Evolutionary conservation across 2,888 invertebrate genomes (phyloP), one percentile per base, ranked within the genome.

Genomic region (Thera obeliscata): DNA sequence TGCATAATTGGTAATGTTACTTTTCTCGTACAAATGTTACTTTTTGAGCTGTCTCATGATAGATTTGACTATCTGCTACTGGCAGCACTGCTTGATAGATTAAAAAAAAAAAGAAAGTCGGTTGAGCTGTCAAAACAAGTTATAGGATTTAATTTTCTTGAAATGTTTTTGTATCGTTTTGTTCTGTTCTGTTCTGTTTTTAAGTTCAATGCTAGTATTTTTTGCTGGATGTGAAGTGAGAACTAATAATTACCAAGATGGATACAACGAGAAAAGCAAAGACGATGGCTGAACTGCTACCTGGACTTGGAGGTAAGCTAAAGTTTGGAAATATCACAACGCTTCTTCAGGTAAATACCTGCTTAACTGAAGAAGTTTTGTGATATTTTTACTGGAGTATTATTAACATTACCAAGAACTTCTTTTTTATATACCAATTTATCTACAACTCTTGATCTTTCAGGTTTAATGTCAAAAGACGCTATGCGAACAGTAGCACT

Each of bases 221-320:
- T 72, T 67, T 57, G 61, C 46, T 11, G 59, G 52, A 35, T 62
- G 43, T 50, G 55, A 59, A 54, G 52, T 52, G 33, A 7, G 33
- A 33, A 8, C 52, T 52, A 33, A 12, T 50, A 72, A 61, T 57
- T 64, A 67, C 57, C 58, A 81, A 64, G 66, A 87, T 86, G 86
- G 86, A 88, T 68, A 76, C 83, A 41, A 72, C 72, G 62, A 76
- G 76, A 66, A 87, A 85, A 72, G 83, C 91, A n/a, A 87, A 78
- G 74, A 81, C 87, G 5, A 80, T 92, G 70, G 85, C 87, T 7
- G 90, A 91, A 77, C 74, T 91, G 65, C 74, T 92, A 62, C 89
- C 90, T 11, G 81, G 74, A 56, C 76, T 92, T 43, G 80, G 80
- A 60, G 76, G 74, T 64, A 22, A 55, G 43, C 43, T 46, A 8